Conservation (phyloP, 37 sponge, comb jelly and placozoan species). For the Beroe forskalii region DNA sequence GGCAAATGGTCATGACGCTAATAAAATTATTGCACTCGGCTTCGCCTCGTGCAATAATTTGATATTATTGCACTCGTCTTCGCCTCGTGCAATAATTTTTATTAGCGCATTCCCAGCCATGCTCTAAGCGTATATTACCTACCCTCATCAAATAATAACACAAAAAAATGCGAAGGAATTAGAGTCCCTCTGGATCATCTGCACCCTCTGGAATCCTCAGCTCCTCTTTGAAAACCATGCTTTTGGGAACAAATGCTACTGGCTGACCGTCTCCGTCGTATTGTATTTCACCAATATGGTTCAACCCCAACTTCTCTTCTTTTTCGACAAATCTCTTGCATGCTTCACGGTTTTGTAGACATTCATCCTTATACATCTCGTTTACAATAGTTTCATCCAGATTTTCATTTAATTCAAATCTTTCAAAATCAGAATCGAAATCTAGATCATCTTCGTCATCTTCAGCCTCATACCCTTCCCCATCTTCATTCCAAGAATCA, state of each 20-base stretch:
- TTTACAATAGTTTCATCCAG: constrained; percentile 23
- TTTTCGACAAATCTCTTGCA: not conserved
- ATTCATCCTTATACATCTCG: constrained; percentile 6
- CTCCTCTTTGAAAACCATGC: constrained; percentile 19
- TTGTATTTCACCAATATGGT: not conserved
- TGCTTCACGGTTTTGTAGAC: constrained; percentile 47
- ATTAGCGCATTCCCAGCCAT: too few species aligned
- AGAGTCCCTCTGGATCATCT: constrained; percentile 13
- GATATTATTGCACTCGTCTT: too few species aligned
- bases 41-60: too few species aligned
- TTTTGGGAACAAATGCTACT: not conserved
- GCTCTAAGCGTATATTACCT: too few species aligned
- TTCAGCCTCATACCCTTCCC: not conserved
- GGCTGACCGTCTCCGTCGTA: constrained; percentile 5
- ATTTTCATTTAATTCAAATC: not conserved
- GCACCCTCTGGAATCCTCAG: not conserved
- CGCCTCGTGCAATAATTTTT: too few species aligned
- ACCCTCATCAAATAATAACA: too few species aligned
- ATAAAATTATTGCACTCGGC: too few species aligned
- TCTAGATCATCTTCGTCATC: not conserved
- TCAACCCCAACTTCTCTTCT: not conserved
- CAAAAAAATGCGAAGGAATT: too few species aligned
- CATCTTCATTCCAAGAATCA: not conserved
- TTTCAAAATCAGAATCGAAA: not conserved
- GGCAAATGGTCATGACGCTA: too few species aligned